Evolutionary conservation across 2,113 vertebrate genomes (phyloP).

Genomic region (Chauna torquata): DNA sequence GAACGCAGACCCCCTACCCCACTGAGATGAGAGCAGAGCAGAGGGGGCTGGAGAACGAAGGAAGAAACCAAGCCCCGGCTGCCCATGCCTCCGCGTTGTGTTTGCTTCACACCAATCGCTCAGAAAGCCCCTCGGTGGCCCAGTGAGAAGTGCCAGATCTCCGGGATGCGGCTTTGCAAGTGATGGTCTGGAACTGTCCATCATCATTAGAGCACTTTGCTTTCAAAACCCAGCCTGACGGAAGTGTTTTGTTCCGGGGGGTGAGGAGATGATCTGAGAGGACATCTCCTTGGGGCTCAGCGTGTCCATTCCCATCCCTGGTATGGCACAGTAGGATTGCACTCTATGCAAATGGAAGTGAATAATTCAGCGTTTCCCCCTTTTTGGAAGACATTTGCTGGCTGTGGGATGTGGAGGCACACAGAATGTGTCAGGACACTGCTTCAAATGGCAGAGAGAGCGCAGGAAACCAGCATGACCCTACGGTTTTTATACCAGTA

Average conservation of each 20-base stretch:
- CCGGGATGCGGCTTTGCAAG: background rate
- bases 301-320: background rate
- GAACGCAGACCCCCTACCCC: background rate
- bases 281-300: background rate
- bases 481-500: background rate
- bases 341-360: background rate
- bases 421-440: background rate
- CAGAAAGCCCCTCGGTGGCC: fast-evolving
- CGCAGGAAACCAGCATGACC: background rate
- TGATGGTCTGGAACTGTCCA: background rate
- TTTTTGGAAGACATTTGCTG: background rate
- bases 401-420: background rate
- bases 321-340: fast-evolving
- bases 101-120: background rate
- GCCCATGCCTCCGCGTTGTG: fast-evolving
- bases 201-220: background rate
- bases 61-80: background rate
- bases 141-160: background rate
- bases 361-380: background rate
- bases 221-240: constrained; percentile 1
- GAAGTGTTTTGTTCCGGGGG: background rate
- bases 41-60: background rate
- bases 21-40: background rate
- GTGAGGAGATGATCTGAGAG: background rate
- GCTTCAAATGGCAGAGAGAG: background rate